A percentile compares a stretch with the other conserved stretches of the same genome.
Conservation (phyloP, 2,797 vertebrate species). For the Myripristis jacobus region DNA sequence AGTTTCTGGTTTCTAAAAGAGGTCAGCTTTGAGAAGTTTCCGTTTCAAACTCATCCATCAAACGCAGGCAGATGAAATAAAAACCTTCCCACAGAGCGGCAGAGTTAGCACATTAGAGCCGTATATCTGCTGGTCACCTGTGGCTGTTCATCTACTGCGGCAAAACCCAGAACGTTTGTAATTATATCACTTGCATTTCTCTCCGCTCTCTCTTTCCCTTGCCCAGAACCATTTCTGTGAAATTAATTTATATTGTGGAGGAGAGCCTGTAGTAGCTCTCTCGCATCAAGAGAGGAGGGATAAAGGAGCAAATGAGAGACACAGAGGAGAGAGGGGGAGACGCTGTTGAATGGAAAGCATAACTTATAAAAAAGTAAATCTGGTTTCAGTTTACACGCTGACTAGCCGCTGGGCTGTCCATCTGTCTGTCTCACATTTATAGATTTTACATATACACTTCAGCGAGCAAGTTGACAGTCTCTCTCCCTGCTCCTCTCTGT, state of each 20-base stretch:
- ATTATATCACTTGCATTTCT: conserved; percentile 31
- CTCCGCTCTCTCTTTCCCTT: conserved; percentile 2
- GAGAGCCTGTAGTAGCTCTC: conserved; percentile 48
- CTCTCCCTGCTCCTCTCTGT: conserved; percentile 4
- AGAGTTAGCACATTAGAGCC: conserved; percentile 29
- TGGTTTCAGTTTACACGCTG: conserved; percentile 65
- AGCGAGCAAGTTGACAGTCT: conserved; percentile 57
- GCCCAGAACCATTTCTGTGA: conserved; percentile 51
- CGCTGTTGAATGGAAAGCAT: conserved; percentile 44
- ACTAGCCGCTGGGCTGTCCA: conserved; percentile 38
- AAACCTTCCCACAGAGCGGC: conserved; percentile 32
- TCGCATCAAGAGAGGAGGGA: conserved; percentile 43
- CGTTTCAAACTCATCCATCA: conserved; percentile 62
- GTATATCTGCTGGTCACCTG: conserved; percentile 52
- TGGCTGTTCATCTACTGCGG: conserved; percentile 25
- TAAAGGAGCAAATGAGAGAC: conserved; percentile 4
- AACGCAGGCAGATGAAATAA: conserved; percentile 56
- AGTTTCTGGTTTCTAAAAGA: conserved; percentile 1
- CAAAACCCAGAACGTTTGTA: conserved; percentile 39
- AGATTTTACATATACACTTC: conserved; percentile 58
- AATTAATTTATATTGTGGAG: conserved; percentile 47
- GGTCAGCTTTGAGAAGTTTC: conserved; percentile 39
- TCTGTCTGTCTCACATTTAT: conserved; percentile 62
- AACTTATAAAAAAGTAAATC: conserved; percentile 61
- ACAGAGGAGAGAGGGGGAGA: conserved; percentile 13